Conservation (phyloP, 2,797 vertebrate genomes). For the Prionace glauca region DNA sequence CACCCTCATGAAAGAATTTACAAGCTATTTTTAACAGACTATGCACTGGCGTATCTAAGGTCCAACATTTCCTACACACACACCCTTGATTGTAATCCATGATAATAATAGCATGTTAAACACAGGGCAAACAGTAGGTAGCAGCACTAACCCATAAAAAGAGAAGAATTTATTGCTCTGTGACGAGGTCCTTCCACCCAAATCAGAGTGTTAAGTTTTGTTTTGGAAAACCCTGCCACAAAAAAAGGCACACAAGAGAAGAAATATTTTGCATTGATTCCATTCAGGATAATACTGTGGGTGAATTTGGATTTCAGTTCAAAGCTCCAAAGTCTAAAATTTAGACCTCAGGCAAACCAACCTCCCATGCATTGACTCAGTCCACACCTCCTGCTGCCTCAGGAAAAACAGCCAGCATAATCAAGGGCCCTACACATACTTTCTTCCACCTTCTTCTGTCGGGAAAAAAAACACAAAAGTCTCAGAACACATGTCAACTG, state of each 20-base stretch:
- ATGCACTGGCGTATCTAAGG: too few species aligned
- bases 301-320: background rate
- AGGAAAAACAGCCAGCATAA: too few species aligned
- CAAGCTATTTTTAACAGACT: background rate
- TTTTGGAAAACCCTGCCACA: background rate
- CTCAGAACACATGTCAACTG: too few species aligned
- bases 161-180: slow-evolving; percentile 1
- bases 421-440: too few species aligned
- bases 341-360: background rate
- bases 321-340: background rate
- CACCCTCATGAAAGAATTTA: background rate
- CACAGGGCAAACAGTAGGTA: background rate
- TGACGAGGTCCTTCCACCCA: background rate
- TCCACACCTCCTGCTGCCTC: too few species aligned
- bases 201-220: background rate
- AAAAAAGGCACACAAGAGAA: background rate
- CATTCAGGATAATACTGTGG: background rate
- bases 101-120: background rate
- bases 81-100: background rate
- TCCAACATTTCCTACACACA: background rate
- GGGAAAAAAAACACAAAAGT: too few species aligned
- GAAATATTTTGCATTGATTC: background rate
- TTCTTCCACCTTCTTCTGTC: too few species aligned
- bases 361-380: too few species aligned
- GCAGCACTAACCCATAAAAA: slow-evolving; percentile 25